phyloP scores from a whole-genome alignment of 2,113 vertebrate species.

The Tenebrosternarchus preto region DNA sequence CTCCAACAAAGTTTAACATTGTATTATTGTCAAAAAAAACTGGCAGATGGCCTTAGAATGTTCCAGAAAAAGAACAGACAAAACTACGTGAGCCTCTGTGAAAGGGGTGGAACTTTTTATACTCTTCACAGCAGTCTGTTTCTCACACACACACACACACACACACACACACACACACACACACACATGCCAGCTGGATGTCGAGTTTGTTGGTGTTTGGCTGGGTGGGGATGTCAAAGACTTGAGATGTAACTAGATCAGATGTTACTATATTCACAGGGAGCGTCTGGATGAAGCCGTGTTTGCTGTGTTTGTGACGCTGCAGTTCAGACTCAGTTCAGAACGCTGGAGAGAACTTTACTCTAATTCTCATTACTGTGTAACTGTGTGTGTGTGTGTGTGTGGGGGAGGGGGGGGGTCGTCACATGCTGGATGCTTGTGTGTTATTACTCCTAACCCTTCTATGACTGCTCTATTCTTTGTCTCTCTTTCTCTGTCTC shows the following conservation, averaged over 20 bases:
- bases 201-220: too few relatives aligned
- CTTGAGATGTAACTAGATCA: not conserved
- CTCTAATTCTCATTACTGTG: not conserved
- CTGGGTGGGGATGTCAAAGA: too few relatives aligned
- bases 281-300: too few relatives aligned
- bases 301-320: not conserved
- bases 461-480: too few relatives aligned
- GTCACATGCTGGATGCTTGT: not conserved
- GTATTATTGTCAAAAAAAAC: not conserved
- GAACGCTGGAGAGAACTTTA: not conserved
- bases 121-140: slow-evolving; percentile 2
- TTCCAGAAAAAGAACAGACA: slow-evolving; percentile 1
- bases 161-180: too few relatives aligned
- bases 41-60: not conserved
- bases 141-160: too few relatives aligned
- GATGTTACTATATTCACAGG: slow-evolving; percentile 21
- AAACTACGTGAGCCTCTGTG: too few relatives aligned
- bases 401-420: slow-evolving; percentile 14
- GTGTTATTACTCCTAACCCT: slow-evolving; percentile 34
- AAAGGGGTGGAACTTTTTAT: not conserved
- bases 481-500: slow-evolving; percentile 8
- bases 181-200: too few relatives aligned
- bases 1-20: not conserved
- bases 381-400: slow-evolving; percentile 4
- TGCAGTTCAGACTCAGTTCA: too few relatives aligned